A percentile compares a stretch with the other conserved stretches of the same genome.
Evolutionary conservation across 2,113 vertebrate genomes (phyloP).

Genomic region (Puntigrus tetrazona): DNA sequence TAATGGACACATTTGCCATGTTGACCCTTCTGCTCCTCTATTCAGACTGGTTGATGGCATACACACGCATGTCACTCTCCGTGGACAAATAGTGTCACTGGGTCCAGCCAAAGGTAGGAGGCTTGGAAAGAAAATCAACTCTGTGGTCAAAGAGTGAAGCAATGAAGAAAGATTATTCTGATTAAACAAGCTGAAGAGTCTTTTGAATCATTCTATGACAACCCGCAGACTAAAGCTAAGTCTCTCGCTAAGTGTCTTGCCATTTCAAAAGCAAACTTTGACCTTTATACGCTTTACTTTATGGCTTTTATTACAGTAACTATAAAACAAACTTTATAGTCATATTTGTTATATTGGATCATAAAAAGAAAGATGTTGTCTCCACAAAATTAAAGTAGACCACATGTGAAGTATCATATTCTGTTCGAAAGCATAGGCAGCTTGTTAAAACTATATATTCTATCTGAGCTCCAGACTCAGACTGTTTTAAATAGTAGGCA

Average conservation of each 20-base stretch:
- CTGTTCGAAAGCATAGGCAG: background rate
- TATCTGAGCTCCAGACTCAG: background rate
- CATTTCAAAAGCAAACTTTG: background rate
- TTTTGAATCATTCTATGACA: background rate
- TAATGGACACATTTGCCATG: constrained; percentile 69
- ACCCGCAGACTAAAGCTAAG: background rate
- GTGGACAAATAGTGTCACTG: constrained; percentile 35
- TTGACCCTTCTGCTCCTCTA: constrained; percentile 65
- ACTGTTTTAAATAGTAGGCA: background rate
- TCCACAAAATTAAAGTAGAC: constrained; percentile 1
- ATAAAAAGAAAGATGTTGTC: background rate
- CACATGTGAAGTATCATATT: background rate
- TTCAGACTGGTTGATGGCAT: constrained; percentile 37
- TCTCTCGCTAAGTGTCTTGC: background rate
- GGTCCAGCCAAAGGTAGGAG: constrained; percentile 28
- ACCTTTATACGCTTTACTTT: background rate
- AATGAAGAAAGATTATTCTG: background rate
- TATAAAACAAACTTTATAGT: background rate
- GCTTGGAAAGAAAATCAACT: background rate
- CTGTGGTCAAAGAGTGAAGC: background rate
- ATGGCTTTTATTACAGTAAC: background rate
- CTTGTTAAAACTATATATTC: background rate
- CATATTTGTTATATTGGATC: background rate
- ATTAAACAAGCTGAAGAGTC: background rate
- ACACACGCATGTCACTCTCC: constrained; percentile 40